Base-by-base conservation (phyloP, 1,140 invertebrate genomes). In the Aradophagus sp. region DNA sequence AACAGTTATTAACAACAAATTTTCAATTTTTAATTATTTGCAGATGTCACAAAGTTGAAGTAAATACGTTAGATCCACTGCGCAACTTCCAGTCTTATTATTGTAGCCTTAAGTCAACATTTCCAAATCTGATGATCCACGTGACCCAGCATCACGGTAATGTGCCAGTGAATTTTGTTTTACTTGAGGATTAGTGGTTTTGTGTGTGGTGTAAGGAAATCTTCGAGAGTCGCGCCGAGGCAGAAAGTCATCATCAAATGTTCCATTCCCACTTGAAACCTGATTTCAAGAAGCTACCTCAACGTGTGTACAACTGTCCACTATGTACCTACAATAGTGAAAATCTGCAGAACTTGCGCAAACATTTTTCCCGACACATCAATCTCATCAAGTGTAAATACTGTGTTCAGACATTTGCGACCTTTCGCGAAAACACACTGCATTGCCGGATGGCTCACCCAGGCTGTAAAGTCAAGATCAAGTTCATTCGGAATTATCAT, bases 251-350 rank as follows among this genome's bases (percentile, higher is more conserved):
- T 58, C 83, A 86, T 1, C 76, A 76, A 0, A 78, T 80, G 73
- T 81, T 77, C 27, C 84, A 86, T 26, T 82, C 84, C 0, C 80
- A 85, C 17, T 29, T 84, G 3, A 66, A 67, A 0, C 55, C 73
- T 1, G 73, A 77, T 1, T 84, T 80, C 10, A 78, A 68, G 15
- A 76, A 63, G 59, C 5, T 69, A 6, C 34, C 71, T 1, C 31
- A 29, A 31, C 32, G 35, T 35, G 42, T 27, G 1, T 84, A 77
- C 17, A 39, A 36, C 0, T 84, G 84, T 41, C 76, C 78, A 0
- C 27, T 75, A 5, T 85, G 81, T 31, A 31, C 45, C 0, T 85
- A 77, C 32, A 44, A 72, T 0, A 65, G 56, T 50, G 8, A 48
- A 53, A 27, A 68, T 42, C 4, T 47, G 68, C 2, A 66, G 31